Conservation (phyloP, 2,797 vertebrate genomes). For the Craterocephalus amniculus region DNA sequence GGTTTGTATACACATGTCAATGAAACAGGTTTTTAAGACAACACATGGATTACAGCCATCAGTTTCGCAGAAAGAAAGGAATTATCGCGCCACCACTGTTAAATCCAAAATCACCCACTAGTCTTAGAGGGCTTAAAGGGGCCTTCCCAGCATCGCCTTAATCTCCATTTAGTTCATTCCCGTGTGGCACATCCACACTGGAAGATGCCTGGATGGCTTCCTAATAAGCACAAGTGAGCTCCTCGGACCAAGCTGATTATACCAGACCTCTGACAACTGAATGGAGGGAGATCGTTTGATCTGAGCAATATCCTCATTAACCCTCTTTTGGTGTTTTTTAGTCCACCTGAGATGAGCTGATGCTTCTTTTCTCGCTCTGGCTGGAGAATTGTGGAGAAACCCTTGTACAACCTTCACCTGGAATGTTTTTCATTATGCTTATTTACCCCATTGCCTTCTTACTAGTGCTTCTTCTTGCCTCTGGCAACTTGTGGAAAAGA, state of each 20-base stretch:
- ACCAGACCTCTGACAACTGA: slow-evolving; percentile 14
- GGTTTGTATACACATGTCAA: slow-evolving; percentile 56
- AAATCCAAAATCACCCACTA: slow-evolving; percentile 76
- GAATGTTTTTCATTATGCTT: not conserved
- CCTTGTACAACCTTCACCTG: not conserved
- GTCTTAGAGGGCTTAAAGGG: slow-evolving; percentile 66
- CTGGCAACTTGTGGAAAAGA: not conserved
- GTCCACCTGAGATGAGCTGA: not conserved
- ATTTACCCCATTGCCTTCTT: too few relatives aligned
- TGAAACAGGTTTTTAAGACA: slow-evolving; percentile 57
- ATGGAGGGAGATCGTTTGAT: slow-evolving; percentile 9
- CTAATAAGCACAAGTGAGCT: slow-evolving; percentile 51
- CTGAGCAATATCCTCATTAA: not conserved
- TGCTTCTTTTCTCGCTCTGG: not conserved
- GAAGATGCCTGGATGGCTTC: slow-evolving; percentile 52
- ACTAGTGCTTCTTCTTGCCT: not conserved
- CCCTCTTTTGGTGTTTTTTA: slow-evolving; percentile 2
- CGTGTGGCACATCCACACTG: slow-evolving; percentile 63
- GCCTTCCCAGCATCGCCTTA: slow-evolving; percentile 62
- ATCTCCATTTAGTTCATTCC: slow-evolving; percentile 70
- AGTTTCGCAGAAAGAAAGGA: slow-evolving; percentile 70
- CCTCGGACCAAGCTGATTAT: slow-evolving; percentile 48
- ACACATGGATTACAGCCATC: slow-evolving; percentile 75
- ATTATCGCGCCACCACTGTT: slow-evolving; percentile 66
- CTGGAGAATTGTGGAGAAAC: not conserved